Evolutionary conservation across 1,140 invertebrate species (phyloP), one percentile per base, ranked within the genome.

Genomic region (Schmidtea mediterranea): DNA sequence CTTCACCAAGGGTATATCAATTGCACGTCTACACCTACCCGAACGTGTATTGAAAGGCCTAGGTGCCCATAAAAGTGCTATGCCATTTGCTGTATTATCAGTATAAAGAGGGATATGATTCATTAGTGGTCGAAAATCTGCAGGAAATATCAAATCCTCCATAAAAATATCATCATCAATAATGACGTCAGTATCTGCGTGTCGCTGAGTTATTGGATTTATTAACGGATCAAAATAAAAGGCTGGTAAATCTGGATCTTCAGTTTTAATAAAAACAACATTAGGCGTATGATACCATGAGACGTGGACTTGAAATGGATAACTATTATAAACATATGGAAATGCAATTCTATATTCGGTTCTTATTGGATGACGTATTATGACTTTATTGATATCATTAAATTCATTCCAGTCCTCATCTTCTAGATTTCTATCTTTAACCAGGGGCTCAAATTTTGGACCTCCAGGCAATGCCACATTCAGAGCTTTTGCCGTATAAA

Each of bases 401-500:
- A 98, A 98, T 67, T 98, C 92, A 70, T 98, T 98, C 92, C 92
- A 98, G 67, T 98, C 90, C 72, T 98, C 92, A 71, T 98, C 92
- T 76, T 46, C 81, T 52, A 81, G 76, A 61, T 86, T 89, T 54
- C 81, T 79, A 68, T 97, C 92, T 61, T 98, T 98, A 0, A 98
- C 84, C 0, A 98, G 65, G 0, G 92, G 90, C 65, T 98, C 92
- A 72, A 98, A 98, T 66, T 98, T 98, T 0, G 92, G 92, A 2
- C 92, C 92, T 52, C 92, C 92, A 23, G 92, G 92, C 57, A 98
- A 95, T 13, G 92, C 90, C 79, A 97, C 87, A 59, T 98, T 98
- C n/a, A 98, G 67, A 9, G 92, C 92, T 69, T 98, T 98, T 1
- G 87, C n/a, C n/a, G n/a, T n/a, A n/a, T n/a, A n/a, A n/a, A n/a